phyloP scores from a whole-genome alignment of 2,888 invertebrate species.

The Agrilus cyanescens region DNA sequence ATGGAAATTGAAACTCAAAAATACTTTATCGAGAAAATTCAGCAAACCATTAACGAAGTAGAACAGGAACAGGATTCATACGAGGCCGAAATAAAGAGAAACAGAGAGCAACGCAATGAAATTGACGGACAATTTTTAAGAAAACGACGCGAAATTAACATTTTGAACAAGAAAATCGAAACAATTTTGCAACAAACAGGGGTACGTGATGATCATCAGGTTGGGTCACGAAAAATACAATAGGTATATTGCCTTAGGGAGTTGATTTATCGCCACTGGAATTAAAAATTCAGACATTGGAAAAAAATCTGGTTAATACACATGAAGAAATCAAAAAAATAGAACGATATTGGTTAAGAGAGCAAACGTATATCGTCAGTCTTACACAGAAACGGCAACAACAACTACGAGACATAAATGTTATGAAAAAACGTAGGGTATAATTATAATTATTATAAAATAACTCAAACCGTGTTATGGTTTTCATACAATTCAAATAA shows the following conservation, averaged over 20 bases:
- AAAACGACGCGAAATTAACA: slow-evolving; percentile 40
- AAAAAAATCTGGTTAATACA: slow-evolving; percentile 49
- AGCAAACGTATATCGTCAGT: slow-evolving; percentile 59
- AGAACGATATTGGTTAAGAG: slow-evolving; percentile 65
- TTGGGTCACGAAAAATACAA: not conserved
- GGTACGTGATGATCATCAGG: slow-evolving; percentile 25
- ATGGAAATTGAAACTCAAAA: slow-evolving; percentile 46
- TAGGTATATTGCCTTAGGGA: slow-evolving; percentile 25
- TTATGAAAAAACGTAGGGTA: slow-evolving; percentile 56
- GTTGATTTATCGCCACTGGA: slow-evolving; percentile 42
- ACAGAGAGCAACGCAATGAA: slow-evolving; percentile 37
- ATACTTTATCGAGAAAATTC: slow-evolving; percentile 22
- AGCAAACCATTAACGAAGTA: slow-evolving; percentile 30
- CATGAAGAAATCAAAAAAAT: slow-evolving; percentile 50
- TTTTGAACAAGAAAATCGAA: slow-evolving; percentile 41
- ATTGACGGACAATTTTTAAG: slow-evolving; percentile 35
- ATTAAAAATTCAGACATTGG: slow-evolving; percentile 50
- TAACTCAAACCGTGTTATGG: not conserved
- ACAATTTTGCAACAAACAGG: slow-evolving; percentile 38
- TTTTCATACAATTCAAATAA: too few relatives aligned
- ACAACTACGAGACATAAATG: slow-evolving; percentile 55
- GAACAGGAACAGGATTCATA: slow-evolving; percentile 29
- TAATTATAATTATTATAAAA: slow-evolving; percentile 2
- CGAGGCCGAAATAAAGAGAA: slow-evolving; percentile 35
- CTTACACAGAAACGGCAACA: slow-evolving; percentile 56